Evolutionary conservation across 2,113 vertebrate species (phyloP).

Genomic region (Bos indicus): DNA sequence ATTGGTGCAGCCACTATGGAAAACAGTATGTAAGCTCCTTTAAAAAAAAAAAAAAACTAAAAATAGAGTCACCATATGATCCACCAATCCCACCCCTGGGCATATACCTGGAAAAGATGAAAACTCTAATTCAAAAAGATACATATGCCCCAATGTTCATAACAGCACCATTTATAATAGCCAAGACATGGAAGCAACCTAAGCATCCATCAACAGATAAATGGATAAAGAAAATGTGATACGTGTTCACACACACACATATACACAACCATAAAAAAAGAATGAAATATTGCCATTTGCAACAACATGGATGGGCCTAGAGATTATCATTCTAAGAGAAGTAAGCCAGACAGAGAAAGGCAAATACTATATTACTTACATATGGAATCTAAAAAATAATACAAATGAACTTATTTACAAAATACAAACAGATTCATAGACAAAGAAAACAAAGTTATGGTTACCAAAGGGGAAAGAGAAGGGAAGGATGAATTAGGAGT

Average conservation of each 20-base stretch:
- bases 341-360: not conserved
- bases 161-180: not conserved
- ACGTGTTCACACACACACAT: not conserved
- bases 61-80: not conserved
- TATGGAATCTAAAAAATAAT: not conserved
- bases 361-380: not conserved
- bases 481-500: not conserved
- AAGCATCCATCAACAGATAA: not conserved
- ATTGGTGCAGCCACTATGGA: not conserved
- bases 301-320: not conserved
- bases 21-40: not conserved
- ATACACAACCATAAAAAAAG: not conserved
- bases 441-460: not conserved
- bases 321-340: not conserved
- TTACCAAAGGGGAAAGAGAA: not conserved
- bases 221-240: not conserved
- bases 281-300: not conserved
- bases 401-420: not conserved
- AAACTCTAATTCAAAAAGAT: not conserved
- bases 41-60: not conserved
- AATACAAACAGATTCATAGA: not conserved
- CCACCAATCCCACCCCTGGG: not conserved
- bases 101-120: not conserved
- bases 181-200: not conserved
- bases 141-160: not conserved